phyloP scores from a whole-genome alignment of 2,888 invertebrate species.

The Yponomeuta cagnagella region DNA sequence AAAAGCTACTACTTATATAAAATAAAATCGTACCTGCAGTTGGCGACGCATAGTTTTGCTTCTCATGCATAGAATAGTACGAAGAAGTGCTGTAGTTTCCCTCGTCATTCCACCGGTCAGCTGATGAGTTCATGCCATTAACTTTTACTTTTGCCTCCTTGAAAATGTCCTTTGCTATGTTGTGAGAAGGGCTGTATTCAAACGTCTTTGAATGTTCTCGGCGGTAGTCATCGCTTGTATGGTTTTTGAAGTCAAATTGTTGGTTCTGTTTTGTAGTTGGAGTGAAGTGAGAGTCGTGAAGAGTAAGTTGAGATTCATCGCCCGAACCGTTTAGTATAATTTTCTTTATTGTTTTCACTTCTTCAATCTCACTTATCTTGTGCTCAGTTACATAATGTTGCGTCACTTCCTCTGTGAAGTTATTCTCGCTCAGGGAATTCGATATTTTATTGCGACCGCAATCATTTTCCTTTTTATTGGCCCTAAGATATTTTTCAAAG shows the following conservation, averaged over 20 bases:
- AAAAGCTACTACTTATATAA: too few relatives aligned
- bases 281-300: neutral
- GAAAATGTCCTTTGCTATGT: neutral
- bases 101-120: neutral
- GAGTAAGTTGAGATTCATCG: slow-evolving; percentile 19
- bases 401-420: slow-evolving; percentile 54
- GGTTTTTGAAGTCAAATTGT: slow-evolving; percentile 1
- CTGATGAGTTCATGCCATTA: neutral
- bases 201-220: neutral
- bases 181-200: neutral
- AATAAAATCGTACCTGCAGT: neutral
- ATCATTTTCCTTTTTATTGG: slow-evolving; percentile 34
- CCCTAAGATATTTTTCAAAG: slow-evolving; percentile 53
- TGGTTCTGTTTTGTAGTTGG: neutral
- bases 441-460: slow-evolving; percentile 40
- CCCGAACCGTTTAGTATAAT: slow-evolving; percentile 56
- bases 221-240: neutral
- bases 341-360: slow-evolving; percentile 69
- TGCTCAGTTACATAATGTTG: slow-evolving; percentile 60
- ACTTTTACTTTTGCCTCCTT: neutral
- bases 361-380: slow-evolving; percentile 61
- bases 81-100: neutral
- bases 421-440: slow-evolving; percentile 54
- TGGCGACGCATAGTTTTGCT: slow-evolving; percentile 26
- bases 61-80: slow-evolving; percentile 14